Percentiles rank a stretch among this genome's conserved stretches.
Conservation (phyloP, 2,113 vertebrate species). For the Phocoena sinus region DNA sequence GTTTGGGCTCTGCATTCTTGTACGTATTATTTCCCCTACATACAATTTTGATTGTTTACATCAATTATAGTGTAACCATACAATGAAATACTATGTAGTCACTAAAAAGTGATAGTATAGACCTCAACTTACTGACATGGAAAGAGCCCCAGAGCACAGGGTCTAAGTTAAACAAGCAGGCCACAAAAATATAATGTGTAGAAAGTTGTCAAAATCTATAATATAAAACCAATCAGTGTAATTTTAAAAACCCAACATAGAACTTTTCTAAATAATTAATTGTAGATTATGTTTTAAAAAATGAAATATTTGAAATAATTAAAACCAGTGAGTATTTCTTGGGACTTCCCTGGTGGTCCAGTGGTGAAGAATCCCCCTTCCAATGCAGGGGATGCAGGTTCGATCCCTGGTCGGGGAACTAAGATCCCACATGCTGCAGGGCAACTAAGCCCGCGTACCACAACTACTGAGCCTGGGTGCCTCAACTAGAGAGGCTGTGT, state of each 20-base stretch:
- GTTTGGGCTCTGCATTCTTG: not conserved
- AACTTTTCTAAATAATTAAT: conserved; percentile 1
- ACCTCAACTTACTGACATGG: not conserved
- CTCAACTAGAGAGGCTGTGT: no score
- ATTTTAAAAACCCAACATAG: not conserved
- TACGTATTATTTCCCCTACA: not conserved
- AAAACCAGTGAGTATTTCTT: not conserved
- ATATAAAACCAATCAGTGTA: not conserved
- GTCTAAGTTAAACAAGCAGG: not conserved
- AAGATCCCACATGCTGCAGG: no score
- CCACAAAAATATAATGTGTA: not conserved
- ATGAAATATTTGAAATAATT: not conserved
- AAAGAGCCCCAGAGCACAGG: not conserved
- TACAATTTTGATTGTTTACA: not conserved
- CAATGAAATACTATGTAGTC: not conserved
- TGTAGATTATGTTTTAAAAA: not conserved
- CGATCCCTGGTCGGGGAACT: no score
- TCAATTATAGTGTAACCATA: not conserved
- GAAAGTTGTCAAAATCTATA: not conserved
- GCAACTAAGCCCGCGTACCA: no score
- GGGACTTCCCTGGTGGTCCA: no score
- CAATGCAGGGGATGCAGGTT: no score
- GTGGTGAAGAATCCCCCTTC: no score
- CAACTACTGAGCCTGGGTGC: no score
- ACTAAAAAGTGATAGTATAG: not conserved